phyloP scores from a whole-genome alignment of 1,140 invertebrate genomes.

The Drosophila lowei region DNA sequence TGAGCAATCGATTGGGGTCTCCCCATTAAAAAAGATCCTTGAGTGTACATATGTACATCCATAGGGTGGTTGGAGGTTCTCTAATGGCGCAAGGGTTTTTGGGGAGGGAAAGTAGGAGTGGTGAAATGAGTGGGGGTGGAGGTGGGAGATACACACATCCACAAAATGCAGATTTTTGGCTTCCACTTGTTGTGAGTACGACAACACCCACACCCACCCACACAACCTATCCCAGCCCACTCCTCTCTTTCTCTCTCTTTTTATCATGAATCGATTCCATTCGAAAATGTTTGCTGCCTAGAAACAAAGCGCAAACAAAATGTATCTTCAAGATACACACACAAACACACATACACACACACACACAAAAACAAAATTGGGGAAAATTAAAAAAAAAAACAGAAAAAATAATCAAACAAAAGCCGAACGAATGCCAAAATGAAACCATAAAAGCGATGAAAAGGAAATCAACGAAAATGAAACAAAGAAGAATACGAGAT shows the following conservation, averaged over 20 bases:
- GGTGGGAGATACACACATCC: slow-evolving; percentile 9
- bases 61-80: background rate
- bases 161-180: slow-evolving; percentile 51
- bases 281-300: slow-evolving; percentile 46
- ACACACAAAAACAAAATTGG: slow-evolving; percentile 22
- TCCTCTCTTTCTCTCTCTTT: background rate
- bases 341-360: background rate
- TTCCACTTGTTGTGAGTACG: slow-evolving; percentile 54
- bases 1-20: too few species aligned
- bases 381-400: slow-evolving; percentile 25
- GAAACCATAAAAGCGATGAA: slow-evolving; percentile 34
- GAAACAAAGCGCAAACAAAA: slow-evolving; percentile 49
- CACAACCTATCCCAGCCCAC: too few species aligned
- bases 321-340: slow-evolving; percentile 45
- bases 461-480: slow-evolving; percentile 30
- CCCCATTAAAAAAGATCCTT: too few species aligned
- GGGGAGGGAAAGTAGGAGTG: background rate
- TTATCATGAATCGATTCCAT: slow-evolving; percentile 46
- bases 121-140: background rate
- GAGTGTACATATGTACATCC: too few species aligned
- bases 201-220: background rate
- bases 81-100: slow-evolving; percentile 5
- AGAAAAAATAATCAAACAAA: slow-evolving; percentile 14
- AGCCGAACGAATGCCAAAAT: slow-evolving; percentile 17
- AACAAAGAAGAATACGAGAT: slow-evolving; percentile 31